Evolutionary conservation across 2,113 vertebrate species (phyloP).

Genomic region (cat (Felis catus)): F.catus_Fca126_mat1.0 CM031416.1:130199501-130200000

Average conservation of each 20-base stretch:
- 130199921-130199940: neutral
- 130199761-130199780: neutral
- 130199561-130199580: neutral
- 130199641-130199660: neutral
- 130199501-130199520: neutral
- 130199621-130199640: neutral
- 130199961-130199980: slow-evolving; percentile 41
- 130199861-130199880: neutral
- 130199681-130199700: neutral
- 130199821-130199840: neutral
- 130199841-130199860: neutral
- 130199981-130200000: slow-evolving; percentile 57
- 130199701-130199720: neutral
- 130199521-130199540: neutral
- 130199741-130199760: neutral
- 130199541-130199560: neutral
- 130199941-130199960: neutral
- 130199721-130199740: neutral
- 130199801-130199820: neutral
- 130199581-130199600: neutral
- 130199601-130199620: neutral
- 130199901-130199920: neutral
- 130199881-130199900: neutral
- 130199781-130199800: neutral
- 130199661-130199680: neutral